These are phyloP conservation scores for Mythimna loreyi DNA, from an alignment of 2,888 invertebrate genomes.

Conservation along the genomic window DNA sequence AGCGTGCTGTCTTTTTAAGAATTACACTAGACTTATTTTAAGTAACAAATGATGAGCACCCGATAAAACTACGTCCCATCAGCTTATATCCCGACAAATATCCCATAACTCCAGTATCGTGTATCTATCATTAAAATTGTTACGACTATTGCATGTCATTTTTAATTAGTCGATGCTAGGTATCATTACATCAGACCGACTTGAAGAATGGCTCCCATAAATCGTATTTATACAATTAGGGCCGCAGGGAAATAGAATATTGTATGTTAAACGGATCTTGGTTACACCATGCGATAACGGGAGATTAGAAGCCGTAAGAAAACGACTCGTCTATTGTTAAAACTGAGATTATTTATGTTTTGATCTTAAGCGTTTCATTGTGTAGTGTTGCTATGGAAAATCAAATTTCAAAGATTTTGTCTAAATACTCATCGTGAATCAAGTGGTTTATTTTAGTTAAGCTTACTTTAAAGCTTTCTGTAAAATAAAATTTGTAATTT, in stretches of 20 bases:
- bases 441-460: not conserved
- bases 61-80: not conserved
- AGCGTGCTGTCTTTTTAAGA: too few species aligned
- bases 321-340: conserved; percentile 30
- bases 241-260: conserved; percentile 45
- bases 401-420: not conserved
- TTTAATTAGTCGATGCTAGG: conserved; percentile 52
- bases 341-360: conserved; percentile 14
- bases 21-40: not conserved
- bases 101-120: conserved; percentile 7
- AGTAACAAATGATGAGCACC: not conserved
- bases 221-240: conserved; percentile 53
- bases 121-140: conserved; percentile 46
- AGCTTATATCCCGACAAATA: conserved; percentile 17
- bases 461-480: too few species aligned
- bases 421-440: not conserved
- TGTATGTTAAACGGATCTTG: not conserved
- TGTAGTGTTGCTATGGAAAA: conserved; percentile 37
- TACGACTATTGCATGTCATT: conserved; percentile 53
- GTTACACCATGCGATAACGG: conserved; percentile 35
- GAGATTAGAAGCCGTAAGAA: conserved; percentile 22
- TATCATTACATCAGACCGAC: conserved; percentile 47
- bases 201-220: conserved; percentile 53
- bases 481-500: too few species aligned
- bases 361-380: conserved; percentile 2